These are phyloP conservation scores for Andrena chrysosceles DNA, from an alignment of 2,888 invertebrate genomes.

Conservation along the genomic window DNA sequence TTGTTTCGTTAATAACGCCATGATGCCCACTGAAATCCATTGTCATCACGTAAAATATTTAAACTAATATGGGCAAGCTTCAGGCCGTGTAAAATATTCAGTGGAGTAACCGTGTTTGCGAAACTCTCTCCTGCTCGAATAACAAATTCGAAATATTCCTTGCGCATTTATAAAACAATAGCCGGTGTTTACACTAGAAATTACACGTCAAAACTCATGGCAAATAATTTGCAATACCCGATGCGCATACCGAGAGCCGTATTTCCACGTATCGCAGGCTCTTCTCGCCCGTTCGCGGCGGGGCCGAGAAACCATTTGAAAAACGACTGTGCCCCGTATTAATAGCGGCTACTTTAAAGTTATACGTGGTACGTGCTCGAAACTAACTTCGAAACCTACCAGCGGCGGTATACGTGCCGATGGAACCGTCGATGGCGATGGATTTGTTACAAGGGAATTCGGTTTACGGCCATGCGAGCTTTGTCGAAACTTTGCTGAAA, in stretches of 20 bases:
- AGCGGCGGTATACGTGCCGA: conserved; percentile 51
- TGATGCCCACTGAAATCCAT: too few species aligned
- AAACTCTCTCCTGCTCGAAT: background rate
- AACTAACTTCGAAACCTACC: conserved; percentile 64
- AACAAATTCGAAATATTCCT: background rate
- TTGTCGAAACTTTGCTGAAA: conserved; percentile 45
- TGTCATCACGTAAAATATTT: too few species aligned
- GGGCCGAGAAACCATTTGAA: conserved; percentile 60
- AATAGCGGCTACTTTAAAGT: conserved; percentile 76
- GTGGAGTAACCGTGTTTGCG: background rate
- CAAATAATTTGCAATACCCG: conserved; percentile 14
- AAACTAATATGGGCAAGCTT: background rate
- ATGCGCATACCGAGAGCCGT: background rate
- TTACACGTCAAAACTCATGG: background rate
- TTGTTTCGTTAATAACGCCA: too few species aligned
- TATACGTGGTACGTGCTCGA: conserved; percentile 73
- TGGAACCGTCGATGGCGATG: conserved; percentile 67
- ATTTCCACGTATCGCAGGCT: conserved; percentile 15
- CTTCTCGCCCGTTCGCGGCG: conserved; percentile 5
- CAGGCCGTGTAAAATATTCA: background rate
- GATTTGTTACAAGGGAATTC: conserved; percentile 71
- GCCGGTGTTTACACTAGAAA: background rate
- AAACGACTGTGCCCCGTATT: conserved; percentile 72
- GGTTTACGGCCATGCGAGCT: conserved; percentile 59
- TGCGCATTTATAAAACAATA: background rate